Evolutionary conservation across 2,888 invertebrate genomes (phyloP).

Genomic region (Catotricha subobsoleta): DNA sequence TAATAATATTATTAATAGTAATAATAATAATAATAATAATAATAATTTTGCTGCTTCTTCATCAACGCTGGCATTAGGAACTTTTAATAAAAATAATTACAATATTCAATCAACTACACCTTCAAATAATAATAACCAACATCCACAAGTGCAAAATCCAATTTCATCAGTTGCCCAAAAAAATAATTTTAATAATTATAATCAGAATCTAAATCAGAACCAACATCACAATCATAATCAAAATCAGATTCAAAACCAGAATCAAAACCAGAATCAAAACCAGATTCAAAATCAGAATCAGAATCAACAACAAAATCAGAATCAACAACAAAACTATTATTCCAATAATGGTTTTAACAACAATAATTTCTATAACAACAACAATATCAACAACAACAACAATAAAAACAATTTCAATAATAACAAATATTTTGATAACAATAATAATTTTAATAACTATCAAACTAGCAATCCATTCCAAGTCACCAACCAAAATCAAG

Average conservation of each 20-base stretch:
- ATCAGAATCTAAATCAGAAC: background rate
- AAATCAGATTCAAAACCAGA: too few relatives aligned
- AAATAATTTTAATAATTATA: background rate
- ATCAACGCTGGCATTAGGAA: too few relatives aligned
- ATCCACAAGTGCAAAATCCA: background rate
- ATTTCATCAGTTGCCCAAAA: background rate
- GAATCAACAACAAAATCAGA: background rate
- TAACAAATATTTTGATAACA: slow-evolving; percentile 2
- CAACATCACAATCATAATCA: too few relatives aligned
- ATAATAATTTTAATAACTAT: slow-evolving; percentile 3
- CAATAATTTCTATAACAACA: background rate
- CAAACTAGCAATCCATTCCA: slow-evolving; percentile 1
- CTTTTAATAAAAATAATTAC: background rate
- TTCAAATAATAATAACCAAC: background rate
- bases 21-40: background rate
- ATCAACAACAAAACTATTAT: background rate
- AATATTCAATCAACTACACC: background rate
- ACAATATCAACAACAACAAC: background rate
- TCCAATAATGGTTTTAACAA: background rate
- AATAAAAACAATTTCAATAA: background rate
- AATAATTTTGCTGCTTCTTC: background rate
- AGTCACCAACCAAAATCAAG: background rate
- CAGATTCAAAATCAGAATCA: background rate
- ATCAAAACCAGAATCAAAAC: background rate
- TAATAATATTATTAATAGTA: background rate